These are phyloP conservation scores for Antennarius striatus DNA, from an alignment of 2,113 vertebrate genomes.

Conservation along the genomic window DNA sequence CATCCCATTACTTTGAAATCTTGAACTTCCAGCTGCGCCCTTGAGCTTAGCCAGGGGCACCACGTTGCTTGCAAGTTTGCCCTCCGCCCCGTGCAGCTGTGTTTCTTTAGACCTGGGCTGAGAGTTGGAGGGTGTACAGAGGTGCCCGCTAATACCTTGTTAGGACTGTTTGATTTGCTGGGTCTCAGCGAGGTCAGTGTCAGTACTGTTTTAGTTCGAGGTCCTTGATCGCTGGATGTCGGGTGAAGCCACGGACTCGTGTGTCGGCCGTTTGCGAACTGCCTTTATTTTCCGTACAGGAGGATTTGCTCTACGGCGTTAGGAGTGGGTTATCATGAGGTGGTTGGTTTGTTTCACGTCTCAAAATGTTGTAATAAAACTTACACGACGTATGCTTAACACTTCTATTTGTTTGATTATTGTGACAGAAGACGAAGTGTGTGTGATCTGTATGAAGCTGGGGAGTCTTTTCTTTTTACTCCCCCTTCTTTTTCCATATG, in stretches of 20 bases:
- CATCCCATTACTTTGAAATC: constrained; percentile 44
- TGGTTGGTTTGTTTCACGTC: constrained; percentile 58
- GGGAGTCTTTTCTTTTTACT: constrained; percentile 2
- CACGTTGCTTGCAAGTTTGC: constrained; percentile 59
- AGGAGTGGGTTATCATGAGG: constrained; percentile 50
- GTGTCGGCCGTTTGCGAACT: constrained; percentile 68
- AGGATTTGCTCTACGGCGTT: constrained; percentile 41
- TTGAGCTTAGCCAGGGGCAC: constrained; percentile 62
- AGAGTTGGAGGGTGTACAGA: constrained; percentile 65
- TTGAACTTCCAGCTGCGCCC: constrained; percentile 63
- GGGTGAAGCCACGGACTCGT: constrained; percentile 47
- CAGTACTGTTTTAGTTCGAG: constrained; percentile 79
- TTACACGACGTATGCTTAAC: background rate
- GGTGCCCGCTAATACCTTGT: constrained; percentile 82
- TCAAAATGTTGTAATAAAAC: constrained; percentile 38
- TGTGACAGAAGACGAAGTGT: constrained; percentile 20
- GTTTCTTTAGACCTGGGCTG: constrained; percentile 70
- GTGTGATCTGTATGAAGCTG: background rate
- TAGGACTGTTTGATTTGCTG: constrained; percentile 80
- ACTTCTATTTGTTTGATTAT: constrained; percentile 1
- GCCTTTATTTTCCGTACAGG: constrained; percentile 48
- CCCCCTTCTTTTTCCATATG: constrained; percentile 31
- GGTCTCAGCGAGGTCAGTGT: constrained; percentile 82
- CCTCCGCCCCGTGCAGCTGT: constrained; percentile 75
- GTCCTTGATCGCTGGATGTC: constrained; percentile 76